phyloP scores from a whole-genome alignment of 2,797 vertebrate genomes.

The Oreochromis grahami region DNA sequence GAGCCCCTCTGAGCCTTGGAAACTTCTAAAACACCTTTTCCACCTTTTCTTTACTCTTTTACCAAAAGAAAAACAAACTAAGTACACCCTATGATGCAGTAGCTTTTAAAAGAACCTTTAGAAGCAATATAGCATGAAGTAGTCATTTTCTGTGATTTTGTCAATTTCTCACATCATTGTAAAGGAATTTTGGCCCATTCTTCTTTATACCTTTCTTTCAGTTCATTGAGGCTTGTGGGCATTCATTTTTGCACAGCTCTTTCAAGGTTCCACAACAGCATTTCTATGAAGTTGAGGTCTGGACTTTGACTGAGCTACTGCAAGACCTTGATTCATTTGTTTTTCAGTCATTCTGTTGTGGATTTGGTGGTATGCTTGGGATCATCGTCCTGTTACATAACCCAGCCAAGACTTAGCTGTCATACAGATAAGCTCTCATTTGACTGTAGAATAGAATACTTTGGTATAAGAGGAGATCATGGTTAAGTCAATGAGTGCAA shows the following conservation, averaged over 20 bases:
- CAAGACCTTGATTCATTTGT: neutral
- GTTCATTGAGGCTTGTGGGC: neutral
- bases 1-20: neutral
- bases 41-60: neutral
- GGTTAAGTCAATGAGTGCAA: neutral
- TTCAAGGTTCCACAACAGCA: neutral
- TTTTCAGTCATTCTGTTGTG: neutral
- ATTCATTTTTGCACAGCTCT: neutral
- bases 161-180: neutral
- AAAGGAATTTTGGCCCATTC: neutral
- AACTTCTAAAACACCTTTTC: neutral
- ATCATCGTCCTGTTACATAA: neutral
- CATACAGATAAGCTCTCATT: neutral
- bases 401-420: neutral
- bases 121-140: neutral
- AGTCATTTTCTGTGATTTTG: neutral
- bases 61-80: neutral
- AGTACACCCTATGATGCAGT: neutral
- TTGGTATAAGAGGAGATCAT: neutral
- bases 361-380: neutral
- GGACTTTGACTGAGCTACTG: neutral
- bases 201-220: neutral
- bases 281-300: neutral
- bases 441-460: neutral
- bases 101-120: neutral